Evolutionary conservation across 2,797 vertebrate genomes (phyloP).

Genomic region (Sebastes oblongus): DNA sequence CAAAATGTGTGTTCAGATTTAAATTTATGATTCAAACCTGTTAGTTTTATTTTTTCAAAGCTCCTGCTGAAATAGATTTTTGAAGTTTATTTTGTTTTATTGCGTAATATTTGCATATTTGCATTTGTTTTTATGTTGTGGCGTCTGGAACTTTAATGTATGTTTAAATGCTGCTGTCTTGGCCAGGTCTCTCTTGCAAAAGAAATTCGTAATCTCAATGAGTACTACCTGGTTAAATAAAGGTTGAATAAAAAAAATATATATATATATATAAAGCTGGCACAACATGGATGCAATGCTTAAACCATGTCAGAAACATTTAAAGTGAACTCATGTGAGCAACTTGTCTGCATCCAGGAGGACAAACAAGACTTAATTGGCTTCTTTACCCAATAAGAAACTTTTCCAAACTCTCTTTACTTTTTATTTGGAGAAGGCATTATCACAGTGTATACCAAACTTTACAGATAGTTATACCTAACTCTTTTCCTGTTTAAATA

Average conservation of each 20-base stretch:
- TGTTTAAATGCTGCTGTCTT: no score
- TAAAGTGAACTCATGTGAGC: neutral
- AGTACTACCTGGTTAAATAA: no score
- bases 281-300: neutral
- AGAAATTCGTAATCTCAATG: no score
- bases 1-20: neutral
- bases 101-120: no score
- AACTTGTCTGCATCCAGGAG: neutral
- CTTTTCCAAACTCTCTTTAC: constrained; percentile 60
- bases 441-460: no score
- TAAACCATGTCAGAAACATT: neutral
- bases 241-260: no score
- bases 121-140: no score
- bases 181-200: no score
- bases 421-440: no score
- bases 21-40: fast-evolving
- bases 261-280: neutral
- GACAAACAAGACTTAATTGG: constrained; percentile 25
- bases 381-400: constrained; percentile 43
- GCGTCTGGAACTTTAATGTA: no score
- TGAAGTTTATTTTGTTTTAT: neutral
- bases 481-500: no score
- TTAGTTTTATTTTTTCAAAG: neutral
- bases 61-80: fast-evolving
- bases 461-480: no score